Evolutionary conservation across 2,113 vertebrate genomes (phyloP).

Genomic region (Athene noctua): DNA sequence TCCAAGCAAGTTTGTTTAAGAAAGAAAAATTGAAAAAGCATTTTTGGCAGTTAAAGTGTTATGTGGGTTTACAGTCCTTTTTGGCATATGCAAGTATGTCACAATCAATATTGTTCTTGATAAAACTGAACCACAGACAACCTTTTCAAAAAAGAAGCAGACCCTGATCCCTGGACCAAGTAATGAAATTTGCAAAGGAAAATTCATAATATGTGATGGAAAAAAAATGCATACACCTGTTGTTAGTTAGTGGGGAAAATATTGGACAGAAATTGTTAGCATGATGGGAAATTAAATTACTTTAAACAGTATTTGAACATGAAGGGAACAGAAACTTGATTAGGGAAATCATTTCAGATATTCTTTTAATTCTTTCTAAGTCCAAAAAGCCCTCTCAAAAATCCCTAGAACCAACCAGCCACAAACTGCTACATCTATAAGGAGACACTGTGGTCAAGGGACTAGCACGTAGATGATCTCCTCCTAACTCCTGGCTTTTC

Average conservation of each 20-base stretch:
- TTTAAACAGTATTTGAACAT: conserved; percentile 56
- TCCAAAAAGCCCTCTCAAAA: background rate
- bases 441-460: background rate
- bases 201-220: conserved; percentile 27
- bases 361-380: conserved; percentile 44
- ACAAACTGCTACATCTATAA: background rate
- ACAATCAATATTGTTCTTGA: conserved; percentile 65
- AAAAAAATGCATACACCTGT: conserved; percentile 53
- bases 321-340: conserved; percentile 52
- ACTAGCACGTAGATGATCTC: background rate
- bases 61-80: conserved; percentile 55
- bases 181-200: conserved; percentile 57
- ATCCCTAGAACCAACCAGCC: background rate
- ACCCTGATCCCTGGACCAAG: conserved; percentile 28
- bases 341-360: conserved; percentile 61
- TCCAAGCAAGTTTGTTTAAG: conserved; percentile 61
- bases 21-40: conserved; percentile 52
- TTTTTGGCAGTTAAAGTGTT: conserved; percentile 66
- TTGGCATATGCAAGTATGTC: conserved; percentile 53
- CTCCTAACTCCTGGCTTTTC: background rate
- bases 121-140: conserved; percentile 55
- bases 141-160: conserved; percentile 34
- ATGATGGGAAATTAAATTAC: conserved; percentile 62
- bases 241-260: conserved; percentile 42
- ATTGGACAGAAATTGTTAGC: conserved; percentile 58